A percentile compares a stretch with the other conserved stretches of the same genome.
phyloP scores from a whole-genome alignment of 2,113 vertebrate genomes.

The Puntigrus tetrazona region DNA sequence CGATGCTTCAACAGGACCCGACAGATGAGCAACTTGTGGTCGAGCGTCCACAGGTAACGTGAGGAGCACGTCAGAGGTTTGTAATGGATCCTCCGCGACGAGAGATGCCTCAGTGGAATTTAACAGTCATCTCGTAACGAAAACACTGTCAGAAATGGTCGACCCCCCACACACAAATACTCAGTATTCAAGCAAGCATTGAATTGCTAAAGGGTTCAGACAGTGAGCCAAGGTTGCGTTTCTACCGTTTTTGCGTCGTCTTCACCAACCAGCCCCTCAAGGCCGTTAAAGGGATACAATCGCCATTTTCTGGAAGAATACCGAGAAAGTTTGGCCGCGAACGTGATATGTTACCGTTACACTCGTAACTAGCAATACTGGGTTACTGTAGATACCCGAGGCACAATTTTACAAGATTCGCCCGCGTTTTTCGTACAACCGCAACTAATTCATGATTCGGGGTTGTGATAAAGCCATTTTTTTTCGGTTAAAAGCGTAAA shows the following conservation, averaged over 20 bases:
- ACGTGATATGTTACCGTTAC: constrained; percentile 11
- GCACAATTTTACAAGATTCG: constrained; percentile 11
- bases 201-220: constrained; percentile 21
- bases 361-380: constrained; percentile 25
- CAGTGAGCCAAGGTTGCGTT: constrained; percentile 26
- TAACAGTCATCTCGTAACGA: constrained; percentile 42
- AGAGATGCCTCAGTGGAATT: constrained; percentile 41
- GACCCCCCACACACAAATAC: constrained; percentile 15
- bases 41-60: constrained; percentile 6
- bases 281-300: constrained; percentile 53
- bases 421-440: not conserved
- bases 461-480: not conserved
- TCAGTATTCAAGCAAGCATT: constrained; percentile 8
- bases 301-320: constrained; percentile 29
- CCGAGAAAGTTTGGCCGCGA: constrained; percentile 21
- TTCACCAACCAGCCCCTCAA: constrained; percentile 9
- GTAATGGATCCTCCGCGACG: constrained; percentile 40
- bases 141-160: not conserved
- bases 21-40: constrained; percentile 26
- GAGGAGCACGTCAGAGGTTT: constrained; percentile 27
- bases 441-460: not conserved
- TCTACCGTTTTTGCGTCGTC: not conserved
- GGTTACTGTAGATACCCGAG: constrained; percentile 1
- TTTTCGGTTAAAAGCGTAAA: not conserved
- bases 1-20: constrained; percentile 52